Evolutionary conservation across 2,113 vertebrate species (phyloP).

Genomic region (Thunnus maccoyii): DNA sequence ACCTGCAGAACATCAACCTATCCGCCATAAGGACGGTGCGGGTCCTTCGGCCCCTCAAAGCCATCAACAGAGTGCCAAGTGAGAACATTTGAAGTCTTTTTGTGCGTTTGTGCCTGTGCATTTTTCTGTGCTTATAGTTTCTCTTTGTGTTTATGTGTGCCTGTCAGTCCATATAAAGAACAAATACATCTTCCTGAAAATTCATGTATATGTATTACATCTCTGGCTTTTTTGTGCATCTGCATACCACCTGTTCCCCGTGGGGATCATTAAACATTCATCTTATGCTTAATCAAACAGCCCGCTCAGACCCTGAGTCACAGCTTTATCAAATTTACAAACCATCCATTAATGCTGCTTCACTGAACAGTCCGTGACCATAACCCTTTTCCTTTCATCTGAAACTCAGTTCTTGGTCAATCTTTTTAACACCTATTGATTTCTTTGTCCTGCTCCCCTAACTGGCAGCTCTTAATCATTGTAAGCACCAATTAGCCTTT

Average conservation of each 20-base stretch:
- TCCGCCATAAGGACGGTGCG: slow-evolving; percentile 98
- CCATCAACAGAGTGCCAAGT: slow-evolving; percentile 99
- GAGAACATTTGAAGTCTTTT: slow-evolving; percentile 77
- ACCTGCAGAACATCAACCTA: slow-evolving; percentile 98
- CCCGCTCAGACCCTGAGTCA: slow-evolving; percentile 42
- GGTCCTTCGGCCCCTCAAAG: slow-evolving; percentile 96
- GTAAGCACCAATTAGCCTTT: slow-evolving; percentile 64
- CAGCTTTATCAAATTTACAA: slow-evolving; percentile 68
- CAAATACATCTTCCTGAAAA: slow-evolving; percentile 35
- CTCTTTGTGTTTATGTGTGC: slow-evolving; percentile 24
- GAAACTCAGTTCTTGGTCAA: slow-evolving; percentile 42
- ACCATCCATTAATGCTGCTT: slow-evolving; percentile 63
- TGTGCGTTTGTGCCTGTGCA: slow-evolving; percentile 9
- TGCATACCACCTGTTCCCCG: slow-evolving; percentile 34
- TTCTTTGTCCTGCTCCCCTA: slow-evolving; percentile 41
- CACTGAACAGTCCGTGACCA: slow-evolving; percentile 58
- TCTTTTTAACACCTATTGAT: slow-evolving; percentile 66
- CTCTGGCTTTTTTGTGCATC: slow-evolving; percentile 6
- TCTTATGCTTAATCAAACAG: slow-evolving; percentile 56
- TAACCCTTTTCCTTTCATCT: slow-evolving; percentile 52
- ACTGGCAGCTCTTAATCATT: slow-evolving; percentile 51
- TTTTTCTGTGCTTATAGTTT: neutral
- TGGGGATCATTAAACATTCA: slow-evolving; percentile 59
- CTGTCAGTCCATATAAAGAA: slow-evolving; percentile 51
- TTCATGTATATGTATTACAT: slow-evolving; percentile 38